A percentile compares a stretch with the other conserved stretches of the same genome.
Conservation (phyloP, 2,888 invertebrate species). For the Phasia obesa region DNA sequence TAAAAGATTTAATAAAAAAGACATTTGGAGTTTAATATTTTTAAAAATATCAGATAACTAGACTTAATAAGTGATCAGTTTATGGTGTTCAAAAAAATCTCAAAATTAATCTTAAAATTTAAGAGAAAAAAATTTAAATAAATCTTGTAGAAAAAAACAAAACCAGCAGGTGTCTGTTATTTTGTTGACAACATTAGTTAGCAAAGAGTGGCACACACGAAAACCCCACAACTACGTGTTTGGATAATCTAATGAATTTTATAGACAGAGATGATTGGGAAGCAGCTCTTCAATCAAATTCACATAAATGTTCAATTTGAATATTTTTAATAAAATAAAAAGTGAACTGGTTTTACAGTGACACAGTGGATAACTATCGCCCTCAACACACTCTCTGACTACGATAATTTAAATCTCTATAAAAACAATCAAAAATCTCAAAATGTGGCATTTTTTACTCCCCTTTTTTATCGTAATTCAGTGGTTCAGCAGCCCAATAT, state of each 20-base stretch:
- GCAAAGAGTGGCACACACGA: constrained; percentile 13
- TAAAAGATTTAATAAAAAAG: constrained; percentile 33
- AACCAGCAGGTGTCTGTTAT: constrained; percentile 49
- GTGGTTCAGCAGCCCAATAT: too few species aligned
- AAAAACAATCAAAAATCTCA: too few species aligned
- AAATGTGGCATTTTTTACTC: too few species aligned
- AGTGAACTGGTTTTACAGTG: too few species aligned
- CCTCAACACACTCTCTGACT: too few species aligned
- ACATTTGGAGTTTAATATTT: background rate
- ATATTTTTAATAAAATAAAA: too few species aligned
- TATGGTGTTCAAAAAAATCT: constrained; percentile 1
- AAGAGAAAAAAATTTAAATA: constrained; percentile 1
- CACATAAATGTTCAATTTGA: too few species aligned
- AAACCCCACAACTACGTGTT: background rate
- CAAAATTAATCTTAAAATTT: constrained; percentile 18
- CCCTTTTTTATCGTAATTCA: too few species aligned
- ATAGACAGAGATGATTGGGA: background rate
- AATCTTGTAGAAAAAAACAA: constrained; percentile 31
- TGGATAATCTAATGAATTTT: background rate
- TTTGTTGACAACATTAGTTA: constrained; percentile 35
- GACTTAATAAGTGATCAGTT: constrained; percentile 11
- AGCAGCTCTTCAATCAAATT: background rate
- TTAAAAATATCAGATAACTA: constrained; percentile 18
- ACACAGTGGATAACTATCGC: too few species aligned
- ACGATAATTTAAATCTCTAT: too few species aligned